Base-by-base conservation (phyloP, 2,113 vertebrate species). In the Jaculus jaculus region DNA sequence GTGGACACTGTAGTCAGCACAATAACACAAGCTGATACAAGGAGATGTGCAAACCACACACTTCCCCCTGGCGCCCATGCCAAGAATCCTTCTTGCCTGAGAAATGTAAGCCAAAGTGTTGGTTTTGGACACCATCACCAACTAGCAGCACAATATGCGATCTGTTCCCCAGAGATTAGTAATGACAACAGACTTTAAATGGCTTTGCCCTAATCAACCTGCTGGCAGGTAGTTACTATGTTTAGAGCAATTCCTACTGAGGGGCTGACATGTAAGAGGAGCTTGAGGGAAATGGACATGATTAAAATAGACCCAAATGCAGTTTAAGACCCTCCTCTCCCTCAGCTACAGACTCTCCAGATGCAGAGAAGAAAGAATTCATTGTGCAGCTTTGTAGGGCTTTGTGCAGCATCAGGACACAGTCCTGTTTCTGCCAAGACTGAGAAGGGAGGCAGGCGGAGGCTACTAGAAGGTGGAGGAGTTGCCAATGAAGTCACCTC, bases 41-140 rank as follows among this genome's bases (percentile, higher is more conserved):
- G 72, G 80, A 63, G 78, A 51, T 0, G 0, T 4, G 15, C 66
- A 34, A 37, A 30, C 47, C 74, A 42, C 47, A 51, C 30, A 28
- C 78, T 54, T 84, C 83, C 34, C 51, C 75, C 74, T 63, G 66
- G 21, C 24, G 30, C 28, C 60, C 20, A 15, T 2, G 74, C 96
- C 92, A 94, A 83, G 92, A 90, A 63, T 39, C 79, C 65, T 90
- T 51, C 87, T 65, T 3, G 18, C 39, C 73, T 87, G 74, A 83
- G 89, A 47, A 61, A 92, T 51, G 39, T 39, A 63, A 80, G 63
- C 60, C 32, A 42, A 7, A 39, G 17, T 34, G 39, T 20, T 77
- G 69, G 66, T 71, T 90, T 87, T 87, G 74, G 85, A 91, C 30
- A 42, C 58, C 28, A 61, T n/a, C 63, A 47, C 3, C 81, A 87